Conservation (phyloP, 2,888 invertebrate genomes). For the Leistus spinibarbis region DNA sequence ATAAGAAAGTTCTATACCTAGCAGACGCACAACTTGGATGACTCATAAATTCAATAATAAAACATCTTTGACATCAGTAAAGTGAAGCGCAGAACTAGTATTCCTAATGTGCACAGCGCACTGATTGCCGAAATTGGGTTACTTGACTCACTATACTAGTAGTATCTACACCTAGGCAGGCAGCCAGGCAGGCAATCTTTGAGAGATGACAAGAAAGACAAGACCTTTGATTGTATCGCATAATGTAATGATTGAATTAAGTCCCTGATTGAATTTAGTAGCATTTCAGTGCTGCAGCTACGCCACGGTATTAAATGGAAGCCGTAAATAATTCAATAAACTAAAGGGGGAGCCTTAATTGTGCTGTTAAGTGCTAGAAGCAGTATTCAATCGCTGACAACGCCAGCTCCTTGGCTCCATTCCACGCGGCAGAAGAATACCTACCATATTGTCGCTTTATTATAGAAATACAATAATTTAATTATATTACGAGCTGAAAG, state of each 20-base stretch:
- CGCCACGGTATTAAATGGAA: not conserved
- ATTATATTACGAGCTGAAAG: not conserved
- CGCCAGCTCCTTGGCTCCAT: not conserved
- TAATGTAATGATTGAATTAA: conserved; percentile 8
- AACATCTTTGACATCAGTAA: not conserved
- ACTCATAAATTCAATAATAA: conserved; percentile 4
- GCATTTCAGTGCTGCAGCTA: not conserved
- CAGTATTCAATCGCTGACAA: not conserved
- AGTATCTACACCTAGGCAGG: not conserved
- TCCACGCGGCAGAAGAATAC: not conserved
- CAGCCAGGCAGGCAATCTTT: not conserved
- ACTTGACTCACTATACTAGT: not conserved
- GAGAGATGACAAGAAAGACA: not conserved
- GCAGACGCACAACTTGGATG: not conserved
- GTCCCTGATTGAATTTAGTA: not conserved
- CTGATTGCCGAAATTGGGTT: not conserved
- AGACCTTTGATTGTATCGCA: conserved; percentile 8
- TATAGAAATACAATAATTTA: not conserved
- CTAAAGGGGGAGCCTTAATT: not conserved
- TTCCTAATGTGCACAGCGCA: not conserved
- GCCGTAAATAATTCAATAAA: conserved; percentile 3
- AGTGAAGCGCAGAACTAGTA: not conserved
- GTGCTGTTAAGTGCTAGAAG: not conserved
- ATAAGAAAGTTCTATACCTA: not conserved
- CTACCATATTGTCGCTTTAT: not conserved